Conservation (phyloP, 1,140 invertebrate species). For the Dendroctonus ponderosae region DNA sequence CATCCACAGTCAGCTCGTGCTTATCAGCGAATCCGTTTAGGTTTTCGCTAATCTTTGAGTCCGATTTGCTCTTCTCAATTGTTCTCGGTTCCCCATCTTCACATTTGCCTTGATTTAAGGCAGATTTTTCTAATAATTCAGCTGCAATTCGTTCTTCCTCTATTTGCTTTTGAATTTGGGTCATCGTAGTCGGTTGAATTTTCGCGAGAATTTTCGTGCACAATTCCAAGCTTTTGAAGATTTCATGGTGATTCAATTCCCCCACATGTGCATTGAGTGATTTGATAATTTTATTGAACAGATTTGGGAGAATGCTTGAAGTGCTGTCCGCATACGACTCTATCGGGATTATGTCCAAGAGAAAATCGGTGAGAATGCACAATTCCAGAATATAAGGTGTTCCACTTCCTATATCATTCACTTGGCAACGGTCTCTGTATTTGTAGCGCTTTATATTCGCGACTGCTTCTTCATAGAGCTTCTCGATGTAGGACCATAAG, state of each 20-base stretch:
- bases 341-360: slow-evolving; percentile 75
- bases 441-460: slow-evolving; percentile 43
- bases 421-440: slow-evolving; percentile 48
- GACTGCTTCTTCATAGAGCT: slow-evolving; percentile 64
- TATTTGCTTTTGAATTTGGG: slow-evolving; percentile 17
- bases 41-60: slow-evolving; percentile 63
- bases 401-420: slow-evolving; percentile 59
- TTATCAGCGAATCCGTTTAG: slow-evolving; percentile 52
- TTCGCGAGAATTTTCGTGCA: slow-evolving; percentile 76
- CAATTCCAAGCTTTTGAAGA: slow-evolving; percentile 63
- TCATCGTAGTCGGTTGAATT: slow-evolving; percentile 63
- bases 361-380: slow-evolving; percentile 73
- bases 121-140: slow-evolving; percentile 12
- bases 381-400: slow-evolving; percentile 63
- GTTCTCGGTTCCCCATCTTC: slow-evolving; percentile 32
- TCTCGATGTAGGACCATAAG: slow-evolving; percentile 81
- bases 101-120: background rate
- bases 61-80: slow-evolving; percentile 65
- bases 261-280: slow-evolving; percentile 62
- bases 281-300: slow-evolving; percentile 66
- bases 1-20: slow-evolving; percentile 48
- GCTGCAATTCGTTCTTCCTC: slow-evolving; percentile 18
- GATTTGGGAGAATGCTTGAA: slow-evolving; percentile 73
- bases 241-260: slow-evolving; percentile 61
- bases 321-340: slow-evolving; percentile 79